A percentile compares a stretch with the other conserved stretches of the same genome.
Conservation (phyloP, 1,140 invertebrate species). For the Gryllus bimaculatus region DNA sequence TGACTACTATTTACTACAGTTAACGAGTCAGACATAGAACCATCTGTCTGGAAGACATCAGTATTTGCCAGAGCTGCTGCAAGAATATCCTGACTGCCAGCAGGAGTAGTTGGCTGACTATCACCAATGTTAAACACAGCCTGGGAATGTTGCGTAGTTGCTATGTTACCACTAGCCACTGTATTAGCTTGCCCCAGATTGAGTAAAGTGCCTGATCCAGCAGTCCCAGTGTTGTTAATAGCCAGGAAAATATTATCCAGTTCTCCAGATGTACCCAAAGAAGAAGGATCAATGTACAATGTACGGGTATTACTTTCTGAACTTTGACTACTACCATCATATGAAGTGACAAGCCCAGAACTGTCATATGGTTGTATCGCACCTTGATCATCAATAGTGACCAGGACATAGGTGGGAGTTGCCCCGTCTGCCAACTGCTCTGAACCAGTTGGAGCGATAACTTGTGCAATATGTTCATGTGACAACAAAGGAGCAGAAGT, state of each 20-base stretch:
- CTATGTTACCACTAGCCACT: not conserved
- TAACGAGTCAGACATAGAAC: constrained; percentile 30
- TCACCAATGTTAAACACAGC: constrained; percentile 7
- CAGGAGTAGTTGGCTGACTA: constrained; percentile 24
- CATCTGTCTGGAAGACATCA: constrained; percentile 58
- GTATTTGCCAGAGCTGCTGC: constrained; percentile 64
- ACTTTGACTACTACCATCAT: constrained; percentile 34
- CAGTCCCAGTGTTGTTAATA: constrained; percentile 32
- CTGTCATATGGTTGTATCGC: constrained; percentile 60
- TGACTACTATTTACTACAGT: constrained; percentile 20
- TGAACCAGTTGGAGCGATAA: constrained; percentile 6
- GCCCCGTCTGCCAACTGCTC: constrained; percentile 39
- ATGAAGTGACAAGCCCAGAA: constrained; percentile 42
- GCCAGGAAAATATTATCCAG: constrained; percentile 39
- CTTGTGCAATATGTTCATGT: constrained; percentile 9
- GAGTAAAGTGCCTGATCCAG: constrained; percentile 19
- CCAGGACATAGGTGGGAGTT: constrained; percentile 46
- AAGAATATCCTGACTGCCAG: constrained; percentile 56
- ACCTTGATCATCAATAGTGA: constrained; percentile 56
- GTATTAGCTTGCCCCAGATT: constrained; percentile 22
- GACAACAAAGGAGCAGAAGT: not conserved
- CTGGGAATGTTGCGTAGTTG: not conserved
- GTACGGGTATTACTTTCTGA: constrained; percentile 32
- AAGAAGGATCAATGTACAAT: constrained; percentile 35
- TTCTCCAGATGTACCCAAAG: constrained; percentile 30